Conservation (phyloP, 2,797 vertebrate species). For the Megalops cyprinoides region DNA sequence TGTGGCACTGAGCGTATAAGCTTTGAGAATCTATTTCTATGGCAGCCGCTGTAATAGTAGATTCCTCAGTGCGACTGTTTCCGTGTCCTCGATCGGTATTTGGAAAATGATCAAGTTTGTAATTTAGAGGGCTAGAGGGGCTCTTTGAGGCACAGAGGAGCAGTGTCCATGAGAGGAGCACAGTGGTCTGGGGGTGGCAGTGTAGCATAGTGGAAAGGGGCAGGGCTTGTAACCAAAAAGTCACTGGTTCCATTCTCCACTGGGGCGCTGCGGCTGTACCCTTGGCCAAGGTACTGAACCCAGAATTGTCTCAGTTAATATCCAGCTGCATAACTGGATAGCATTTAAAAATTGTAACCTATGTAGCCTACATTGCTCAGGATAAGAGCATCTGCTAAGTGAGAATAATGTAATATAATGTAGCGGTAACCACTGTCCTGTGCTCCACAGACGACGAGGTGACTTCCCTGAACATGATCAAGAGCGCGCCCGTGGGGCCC, state of each 20-base stretch:
- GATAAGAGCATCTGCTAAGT: no score
- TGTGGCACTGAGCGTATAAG: not conserved
- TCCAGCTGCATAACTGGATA: not conserved
- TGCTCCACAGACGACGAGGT: conserved; percentile 87
- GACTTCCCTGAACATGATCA: conserved; percentile 94
- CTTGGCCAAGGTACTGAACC: no score
- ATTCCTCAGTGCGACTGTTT: not conserved
- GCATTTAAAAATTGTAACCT: no score
- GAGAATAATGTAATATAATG: no score
- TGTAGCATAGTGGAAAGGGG: no score
- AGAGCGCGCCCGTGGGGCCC: conserved; percentile 94
- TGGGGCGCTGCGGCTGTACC: no score
- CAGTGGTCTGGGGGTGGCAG: not conserved
- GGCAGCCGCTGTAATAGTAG: not conserved
- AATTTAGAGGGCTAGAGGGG: no score
- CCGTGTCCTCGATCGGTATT: not conserved
- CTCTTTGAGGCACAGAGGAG: no score
- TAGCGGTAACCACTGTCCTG: not conserved
- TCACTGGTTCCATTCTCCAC: no score
- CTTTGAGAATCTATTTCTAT: not conserved
- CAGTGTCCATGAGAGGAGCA: not conserved
- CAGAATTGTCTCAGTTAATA: no score
- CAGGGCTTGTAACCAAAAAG: no score
- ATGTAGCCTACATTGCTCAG: no score
- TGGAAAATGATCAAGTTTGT: conserved; percentile 4